Evolutionary conservation across 2,888 invertebrate species (phyloP).

Genomic region (Acleris sparsana): DNA sequence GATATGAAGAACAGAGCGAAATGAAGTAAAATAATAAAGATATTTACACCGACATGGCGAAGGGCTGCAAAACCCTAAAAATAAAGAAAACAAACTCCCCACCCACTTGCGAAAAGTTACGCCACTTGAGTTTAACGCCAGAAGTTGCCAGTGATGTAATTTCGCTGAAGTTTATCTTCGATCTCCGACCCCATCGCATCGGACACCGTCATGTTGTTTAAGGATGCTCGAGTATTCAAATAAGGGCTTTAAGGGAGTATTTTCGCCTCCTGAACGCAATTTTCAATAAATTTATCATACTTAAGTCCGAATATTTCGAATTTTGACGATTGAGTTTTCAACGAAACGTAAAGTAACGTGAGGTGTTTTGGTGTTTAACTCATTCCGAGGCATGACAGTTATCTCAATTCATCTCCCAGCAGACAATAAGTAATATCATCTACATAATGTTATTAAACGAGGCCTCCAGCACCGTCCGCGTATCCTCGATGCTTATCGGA

Average conservation of each 20-base stretch:
- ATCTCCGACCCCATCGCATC: background rate
- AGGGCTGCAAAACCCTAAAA: too few species aligned
- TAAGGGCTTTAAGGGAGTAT: background rate
- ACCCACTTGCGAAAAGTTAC: slow-evolving; percentile 2
- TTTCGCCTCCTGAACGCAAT: too few species aligned
- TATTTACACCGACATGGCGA: too few species aligned
- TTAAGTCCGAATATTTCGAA: too few species aligned
- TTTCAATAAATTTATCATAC: too few species aligned
- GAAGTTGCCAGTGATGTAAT: slow-evolving; percentile 16
- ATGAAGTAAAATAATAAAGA: too few species aligned
- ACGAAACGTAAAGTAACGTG: too few species aligned
- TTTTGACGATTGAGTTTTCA: too few species aligned
- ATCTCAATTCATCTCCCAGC: background rate
- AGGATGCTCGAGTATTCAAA: slow-evolving; percentile 13
- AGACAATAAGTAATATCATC: background rate
- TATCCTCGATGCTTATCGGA: slow-evolving; percentile 9
- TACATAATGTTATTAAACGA: slow-evolving; percentile 5
- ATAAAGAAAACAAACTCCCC: too few species aligned
- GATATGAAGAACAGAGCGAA: background rate
- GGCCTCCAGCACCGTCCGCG: background rate
- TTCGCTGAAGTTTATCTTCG: background rate
- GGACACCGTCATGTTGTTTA: slow-evolving; percentile 6
- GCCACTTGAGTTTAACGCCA: slow-evolving; percentile 5
- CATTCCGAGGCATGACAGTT: background rate
- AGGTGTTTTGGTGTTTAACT: too few species aligned